Conservation (phyloP, 2,113 vertebrate species). For the Chloroceryle aenea region DNA sequence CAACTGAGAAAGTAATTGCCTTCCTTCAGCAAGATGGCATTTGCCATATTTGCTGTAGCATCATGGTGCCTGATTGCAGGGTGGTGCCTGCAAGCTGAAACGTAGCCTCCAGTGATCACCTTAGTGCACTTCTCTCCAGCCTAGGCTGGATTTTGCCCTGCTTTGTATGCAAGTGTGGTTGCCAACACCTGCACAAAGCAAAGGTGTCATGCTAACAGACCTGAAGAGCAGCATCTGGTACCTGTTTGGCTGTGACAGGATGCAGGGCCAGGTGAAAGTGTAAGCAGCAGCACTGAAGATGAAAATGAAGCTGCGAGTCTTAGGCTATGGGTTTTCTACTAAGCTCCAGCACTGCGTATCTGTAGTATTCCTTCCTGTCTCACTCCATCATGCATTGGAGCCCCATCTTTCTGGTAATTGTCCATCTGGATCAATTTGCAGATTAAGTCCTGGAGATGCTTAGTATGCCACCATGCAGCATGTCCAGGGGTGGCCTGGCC, state of each 20-base stretch:
- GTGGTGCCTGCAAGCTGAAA: neutral
- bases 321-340: neutral
- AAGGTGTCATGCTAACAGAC: neutral
- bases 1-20: neutral
- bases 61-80: neutral
- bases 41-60: neutral
- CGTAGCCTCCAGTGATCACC: neutral
- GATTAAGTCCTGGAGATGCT: neutral
- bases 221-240: constrained; percentile 19
- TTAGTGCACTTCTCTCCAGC: neutral
- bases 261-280: neutral
- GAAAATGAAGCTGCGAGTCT: neutral
- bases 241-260: neutral
- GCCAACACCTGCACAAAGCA: neutral
- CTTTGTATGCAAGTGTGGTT: neutral
- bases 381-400: neutral
- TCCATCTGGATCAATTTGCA: constrained; percentile 7
- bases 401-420: constrained; percentile 36
- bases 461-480: neutral
- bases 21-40: neutral
- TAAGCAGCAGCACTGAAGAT: neutral
- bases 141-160: neutral
- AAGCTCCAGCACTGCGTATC: neutral
- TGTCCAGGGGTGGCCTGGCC: neutral
- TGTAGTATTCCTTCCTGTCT: neutral